Conservation (phyloP, 2,113 vertebrate species). For the Corythornis madagascariensis region DNA sequence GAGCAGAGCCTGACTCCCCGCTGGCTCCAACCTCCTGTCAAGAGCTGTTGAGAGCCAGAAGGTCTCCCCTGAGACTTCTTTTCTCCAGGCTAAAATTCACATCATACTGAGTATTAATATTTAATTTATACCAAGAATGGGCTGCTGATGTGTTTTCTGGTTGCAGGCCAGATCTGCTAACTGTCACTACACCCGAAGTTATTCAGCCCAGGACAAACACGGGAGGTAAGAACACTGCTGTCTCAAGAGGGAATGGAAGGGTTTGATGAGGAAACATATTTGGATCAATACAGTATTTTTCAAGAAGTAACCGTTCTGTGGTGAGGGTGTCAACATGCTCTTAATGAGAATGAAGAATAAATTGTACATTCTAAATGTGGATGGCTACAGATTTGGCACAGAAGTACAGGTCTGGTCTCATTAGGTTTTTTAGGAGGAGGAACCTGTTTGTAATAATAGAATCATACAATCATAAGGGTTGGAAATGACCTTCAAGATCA, state of each 20-base stretch:
- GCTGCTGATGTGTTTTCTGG: neutral
- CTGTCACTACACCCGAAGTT: conserved; percentile 23
- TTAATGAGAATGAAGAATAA: neutral
- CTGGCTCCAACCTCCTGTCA: no score
- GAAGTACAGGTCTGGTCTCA: neutral
- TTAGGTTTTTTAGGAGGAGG: neutral
- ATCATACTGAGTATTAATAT: neutral
- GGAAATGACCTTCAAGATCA: no score
- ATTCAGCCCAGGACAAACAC: conserved; percentile 29
- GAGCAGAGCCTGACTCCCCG: no score
- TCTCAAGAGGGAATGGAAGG: neutral
- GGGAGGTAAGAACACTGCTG: conserved; percentile 54
- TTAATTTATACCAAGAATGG: neutral
- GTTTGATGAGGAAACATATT: neutral
- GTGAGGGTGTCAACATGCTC: neutral
- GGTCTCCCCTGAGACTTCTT: no score
- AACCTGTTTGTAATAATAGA: neutral
- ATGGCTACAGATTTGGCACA: neutral
- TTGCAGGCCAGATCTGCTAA: conserved; percentile 80
- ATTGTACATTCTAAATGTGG: fast-evolving
- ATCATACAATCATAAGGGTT: no score
- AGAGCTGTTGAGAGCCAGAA: no score
- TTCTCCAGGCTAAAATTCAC: neutral
- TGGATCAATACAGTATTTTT: neutral
- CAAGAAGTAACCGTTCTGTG: neutral